Evolutionary conservation across 2,797 vertebrate species (phyloP), one percentile per base, ranked within the genome.

Genomic region (Argentina silus): DNA sequence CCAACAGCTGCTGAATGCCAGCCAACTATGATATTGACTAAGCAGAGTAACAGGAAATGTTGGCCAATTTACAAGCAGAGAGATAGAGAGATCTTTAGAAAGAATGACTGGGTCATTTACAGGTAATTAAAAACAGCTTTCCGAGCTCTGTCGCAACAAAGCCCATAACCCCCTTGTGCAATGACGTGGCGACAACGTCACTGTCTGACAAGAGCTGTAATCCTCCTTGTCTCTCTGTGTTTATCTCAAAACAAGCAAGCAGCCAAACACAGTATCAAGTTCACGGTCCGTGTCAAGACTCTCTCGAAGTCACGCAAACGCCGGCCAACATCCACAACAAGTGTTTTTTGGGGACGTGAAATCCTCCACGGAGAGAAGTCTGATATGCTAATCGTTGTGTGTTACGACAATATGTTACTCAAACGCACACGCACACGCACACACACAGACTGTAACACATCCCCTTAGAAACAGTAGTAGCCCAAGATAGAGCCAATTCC

Each of bases 1-100:
- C 82, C 83, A 83, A 85, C 85, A 85, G 85, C 83, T 83, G 85
- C 81, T 88, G 86, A 90, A 90, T 87, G 78, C 80, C 86, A 87
- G 88, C 88, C 88, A 90, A 81, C 77, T 81, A 83, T 85, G 87
- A 86, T 90, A 91, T 85, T 87, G 88, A 87, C 88, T 86, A 87
- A 88, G 85, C 85, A 82, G 78, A 86, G 85, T 83, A 73, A 79
- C 77, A 81, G 81, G 85, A 86, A 89, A 88, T 89, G 88, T 91
- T 87, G 86, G 83, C 84, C 87, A 83, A 48, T 82, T 85, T 88
- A 89, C 84, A 76, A 85, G 85, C 74, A 64, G 80, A 78, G 75
- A 78, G 75, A 73, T 76, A 88, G 76, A 65, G 78, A 88, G 76
- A 65, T 83, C 77, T 85, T 66, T 65, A 23, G 69, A 83, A 85